A percentile compares a stretch with the other conserved stretches of the same genome.
Conservation (phyloP, 2,797 vertebrate genomes). For the Chromis chromis region DNA sequence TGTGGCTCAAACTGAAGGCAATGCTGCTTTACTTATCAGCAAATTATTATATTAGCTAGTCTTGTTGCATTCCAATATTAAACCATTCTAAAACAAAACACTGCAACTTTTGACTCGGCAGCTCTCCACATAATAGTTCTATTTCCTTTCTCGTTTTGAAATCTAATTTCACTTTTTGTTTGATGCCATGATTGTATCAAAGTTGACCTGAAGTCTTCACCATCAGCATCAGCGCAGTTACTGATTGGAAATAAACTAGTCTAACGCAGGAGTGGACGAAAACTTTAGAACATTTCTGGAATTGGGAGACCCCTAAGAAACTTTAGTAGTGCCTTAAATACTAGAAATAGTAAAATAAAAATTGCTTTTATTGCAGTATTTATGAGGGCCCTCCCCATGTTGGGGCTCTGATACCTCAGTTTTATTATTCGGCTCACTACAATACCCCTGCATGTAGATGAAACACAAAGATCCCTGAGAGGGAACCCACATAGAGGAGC, state of each 20-base stretch:
- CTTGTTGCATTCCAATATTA: no score
- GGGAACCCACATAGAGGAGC: slow-evolving; percentile 7
- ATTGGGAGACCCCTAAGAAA: neutral
- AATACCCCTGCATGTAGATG: neutral
- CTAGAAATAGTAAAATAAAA: neutral
- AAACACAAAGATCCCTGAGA: slow-evolving; percentile 20
- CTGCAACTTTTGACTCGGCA: no score
- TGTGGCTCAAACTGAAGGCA: no score
- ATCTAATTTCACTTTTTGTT: neutral
- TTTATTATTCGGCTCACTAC: neutral
- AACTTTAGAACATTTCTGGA: neutral
- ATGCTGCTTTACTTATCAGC: no score
- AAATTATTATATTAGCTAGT: no score
- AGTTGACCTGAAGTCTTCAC: neutral
- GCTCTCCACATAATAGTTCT: neutral
- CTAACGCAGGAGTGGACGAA: neutral
- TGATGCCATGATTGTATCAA: no score
- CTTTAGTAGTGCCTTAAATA: neutral
- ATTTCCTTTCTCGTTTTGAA: neutral
- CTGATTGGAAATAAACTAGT: neutral
- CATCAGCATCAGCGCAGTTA: neutral
- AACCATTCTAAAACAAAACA: no score
- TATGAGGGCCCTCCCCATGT: neutral
- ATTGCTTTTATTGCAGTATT: neutral
- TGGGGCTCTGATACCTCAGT: neutral